Percentiles rank a stretch among this genome's conserved stretches.
Evolutionary conservation across 2,113 vertebrate species (phyloP).

Genomic region (Platichthys stellatus): DNA sequence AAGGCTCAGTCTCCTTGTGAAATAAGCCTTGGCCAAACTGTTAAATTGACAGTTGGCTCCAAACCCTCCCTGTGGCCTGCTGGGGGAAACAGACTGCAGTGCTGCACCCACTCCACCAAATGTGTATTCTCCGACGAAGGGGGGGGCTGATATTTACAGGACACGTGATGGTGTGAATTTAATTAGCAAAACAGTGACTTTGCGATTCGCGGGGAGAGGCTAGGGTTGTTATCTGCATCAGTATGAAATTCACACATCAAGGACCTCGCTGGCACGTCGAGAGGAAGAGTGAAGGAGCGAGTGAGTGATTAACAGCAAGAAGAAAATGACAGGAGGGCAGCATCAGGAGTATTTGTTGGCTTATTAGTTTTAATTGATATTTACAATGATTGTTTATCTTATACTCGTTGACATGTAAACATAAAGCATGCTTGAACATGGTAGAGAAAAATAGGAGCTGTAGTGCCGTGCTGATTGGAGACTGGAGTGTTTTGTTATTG

Average conservation of each 20-base stretch:
- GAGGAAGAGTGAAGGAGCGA: conserved; percentile 1
- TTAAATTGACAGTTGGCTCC: conserved; percentile 7
- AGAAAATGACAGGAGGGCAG: background rate
- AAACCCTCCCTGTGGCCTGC: conserved; percentile 38
- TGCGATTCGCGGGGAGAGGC: conserved; percentile 55
- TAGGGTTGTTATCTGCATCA: conserved; percentile 29
- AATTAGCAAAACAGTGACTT: conserved; percentile 74
- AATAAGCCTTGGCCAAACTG: conserved; percentile 3
- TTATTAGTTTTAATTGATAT: background rate
- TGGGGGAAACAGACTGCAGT: conserved; percentile 41
- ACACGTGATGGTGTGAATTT: conserved; percentile 67
- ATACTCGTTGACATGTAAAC: background rate
- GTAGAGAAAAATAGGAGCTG: conserved; percentile 19
- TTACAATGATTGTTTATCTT: background rate
- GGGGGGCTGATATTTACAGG: conserved; percentile 61
- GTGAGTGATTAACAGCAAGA: background rate
- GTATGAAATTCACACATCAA: conserved; percentile 24
- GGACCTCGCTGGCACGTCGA: conserved; percentile 17
- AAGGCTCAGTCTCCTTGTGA: conserved; percentile 17
- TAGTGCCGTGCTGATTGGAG: conserved; percentile 31
- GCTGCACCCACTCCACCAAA: conserved; percentile 43
- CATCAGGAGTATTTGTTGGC: background rate
- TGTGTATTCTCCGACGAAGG: conserved; percentile 71
- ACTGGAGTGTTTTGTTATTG: conserved; percentile 77
- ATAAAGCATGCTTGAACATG: background rate